These are phyloP conservation scores for Scaeva pyrastri DNA, from an alignment of 2,888 invertebrate species.

Conservation along the genomic window DNA sequence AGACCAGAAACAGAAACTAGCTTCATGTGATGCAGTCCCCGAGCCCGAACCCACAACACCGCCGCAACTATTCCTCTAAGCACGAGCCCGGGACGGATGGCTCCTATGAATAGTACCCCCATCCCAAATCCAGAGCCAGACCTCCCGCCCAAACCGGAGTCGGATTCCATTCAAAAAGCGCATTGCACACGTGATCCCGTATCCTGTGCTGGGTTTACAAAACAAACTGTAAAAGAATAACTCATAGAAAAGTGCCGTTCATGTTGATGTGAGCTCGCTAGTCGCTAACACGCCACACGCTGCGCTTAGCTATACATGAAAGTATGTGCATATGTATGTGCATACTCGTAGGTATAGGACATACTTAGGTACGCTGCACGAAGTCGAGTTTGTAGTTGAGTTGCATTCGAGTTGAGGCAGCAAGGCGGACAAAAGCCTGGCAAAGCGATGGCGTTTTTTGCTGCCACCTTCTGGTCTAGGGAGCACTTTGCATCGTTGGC, in stretches of 20 bases:
- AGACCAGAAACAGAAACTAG: slow-evolving; percentile 67
- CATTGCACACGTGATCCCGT: slow-evolving; percentile 62
- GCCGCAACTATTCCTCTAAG: slow-evolving; percentile 67
- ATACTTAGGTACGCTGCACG: slow-evolving; percentile 32
- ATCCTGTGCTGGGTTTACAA: slow-evolving; percentile 61
- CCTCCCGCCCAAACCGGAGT: slow-evolving; percentile 2
- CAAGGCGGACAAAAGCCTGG: slow-evolving; percentile 49
- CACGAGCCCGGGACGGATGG: slow-evolving; percentile 46
- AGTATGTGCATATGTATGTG: too few relatives aligned
- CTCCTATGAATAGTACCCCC: slow-evolving; percentile 36
- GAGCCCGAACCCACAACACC: background rate
- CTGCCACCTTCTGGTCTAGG: slow-evolving; percentile 54
- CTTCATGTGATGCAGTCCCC: slow-evolving; percentile 7
- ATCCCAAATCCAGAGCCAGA: too few relatives aligned
- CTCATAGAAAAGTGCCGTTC: slow-evolving; percentile 68
- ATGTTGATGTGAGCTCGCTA: slow-evolving; percentile 32
- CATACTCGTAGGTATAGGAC: too few relatives aligned
- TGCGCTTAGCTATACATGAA: too few relatives aligned
- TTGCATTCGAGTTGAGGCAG: slow-evolving; percentile 45
- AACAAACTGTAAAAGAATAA: slow-evolving; percentile 68
- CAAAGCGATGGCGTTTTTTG: slow-evolving; percentile 43
- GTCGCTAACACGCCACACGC: slow-evolving; percentile 9
- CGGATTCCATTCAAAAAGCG: slow-evolving; percentile 62
- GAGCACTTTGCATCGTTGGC: slow-evolving; percentile 52
- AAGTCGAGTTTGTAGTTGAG: slow-evolving; percentile 23